phyloP scores from a whole-genome alignment of 2,113 vertebrate genomes.

The Prietella phreatophila region DNA sequence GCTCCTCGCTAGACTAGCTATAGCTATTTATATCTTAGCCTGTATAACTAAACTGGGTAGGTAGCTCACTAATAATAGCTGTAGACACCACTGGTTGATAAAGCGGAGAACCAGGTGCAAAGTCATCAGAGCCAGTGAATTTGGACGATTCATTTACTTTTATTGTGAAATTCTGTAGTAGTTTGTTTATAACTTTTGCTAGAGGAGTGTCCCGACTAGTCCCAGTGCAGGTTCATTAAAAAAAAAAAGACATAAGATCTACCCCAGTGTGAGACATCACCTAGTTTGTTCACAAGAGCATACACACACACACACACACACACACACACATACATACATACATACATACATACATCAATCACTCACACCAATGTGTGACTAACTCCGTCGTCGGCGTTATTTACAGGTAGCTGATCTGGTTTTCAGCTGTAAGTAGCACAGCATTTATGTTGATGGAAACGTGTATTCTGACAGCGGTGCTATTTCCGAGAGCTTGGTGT shows the following conservation, averaged over 20 bases:
- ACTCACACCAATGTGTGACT: not conserved
- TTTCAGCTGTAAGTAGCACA: not conserved
- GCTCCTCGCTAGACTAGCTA: constrained; percentile 8
- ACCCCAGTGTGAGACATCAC: not conserved
- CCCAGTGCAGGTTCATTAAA: not conserved
- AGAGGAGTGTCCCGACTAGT: not conserved
- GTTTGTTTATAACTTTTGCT: not conserved
- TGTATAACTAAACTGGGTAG: constrained; percentile 4
- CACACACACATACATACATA: too few relatives aligned
- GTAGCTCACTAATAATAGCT: constrained; percentile 20
- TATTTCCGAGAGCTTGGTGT: not conserved
- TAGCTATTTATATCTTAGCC: constrained; percentile 7
- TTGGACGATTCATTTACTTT: not conserved
- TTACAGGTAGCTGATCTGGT: not conserved
- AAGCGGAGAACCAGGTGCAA: not conserved
- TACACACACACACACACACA: too few relatives aligned
- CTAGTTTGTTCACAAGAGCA: not conserved
- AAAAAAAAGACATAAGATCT: not conserved
- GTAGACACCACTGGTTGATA: not conserved
- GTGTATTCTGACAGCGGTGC: not conserved
- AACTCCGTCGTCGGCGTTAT: not conserved
- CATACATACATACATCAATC: too few relatives aligned
- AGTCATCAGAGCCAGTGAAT: not conserved
- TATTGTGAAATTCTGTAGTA: not conserved
- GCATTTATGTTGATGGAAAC: not conserved